Evolutionary conservation across 2,113 vertebrate species (phyloP).

Genomic region (Probosciger aterrimus): DNA sequence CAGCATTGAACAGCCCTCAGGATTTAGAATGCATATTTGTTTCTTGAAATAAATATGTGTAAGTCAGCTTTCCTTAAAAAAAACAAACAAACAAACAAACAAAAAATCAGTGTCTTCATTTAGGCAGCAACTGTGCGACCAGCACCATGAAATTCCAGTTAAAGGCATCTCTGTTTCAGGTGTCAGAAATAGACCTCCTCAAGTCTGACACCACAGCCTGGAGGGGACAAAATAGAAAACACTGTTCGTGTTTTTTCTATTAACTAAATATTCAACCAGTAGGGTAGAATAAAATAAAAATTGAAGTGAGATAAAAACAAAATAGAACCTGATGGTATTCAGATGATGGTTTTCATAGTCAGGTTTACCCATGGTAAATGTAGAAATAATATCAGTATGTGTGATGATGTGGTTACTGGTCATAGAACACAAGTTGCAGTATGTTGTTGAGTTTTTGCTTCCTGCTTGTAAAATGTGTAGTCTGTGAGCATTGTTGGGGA

Average conservation of each 20-base stretch:
- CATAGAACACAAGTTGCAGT: accelerated
- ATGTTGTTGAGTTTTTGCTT: neutral
- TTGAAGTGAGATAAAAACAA: neutral
- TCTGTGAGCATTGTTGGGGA: accelerated
- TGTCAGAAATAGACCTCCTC: neutral
- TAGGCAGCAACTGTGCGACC: accelerated
- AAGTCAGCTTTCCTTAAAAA: neutral
- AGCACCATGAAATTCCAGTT: neutral
- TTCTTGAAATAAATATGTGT: neutral
- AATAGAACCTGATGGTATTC: neutral
- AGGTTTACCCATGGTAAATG: neutral
- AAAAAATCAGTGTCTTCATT: neutral
- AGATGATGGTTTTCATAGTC: accelerated
- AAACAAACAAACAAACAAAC: accelerated
- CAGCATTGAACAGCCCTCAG: neutral
- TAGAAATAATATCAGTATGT: accelerated
- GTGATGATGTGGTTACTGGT: accelerated
- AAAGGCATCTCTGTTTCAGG: neutral
- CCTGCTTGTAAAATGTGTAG: accelerated
- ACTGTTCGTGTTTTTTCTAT: neutral
- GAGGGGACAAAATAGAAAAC: neutral
- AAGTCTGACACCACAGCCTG: neutral
- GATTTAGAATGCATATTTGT: neutral
- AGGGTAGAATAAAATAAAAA: neutral
- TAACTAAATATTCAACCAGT: neutral